Percentiles rank a stretch among this genome's conserved stretches.
These are phyloP conservation scores for Tillus elongatus DNA, from an alignment of 2,888 invertebrate species.

Conservation along the genomic window DNA sequence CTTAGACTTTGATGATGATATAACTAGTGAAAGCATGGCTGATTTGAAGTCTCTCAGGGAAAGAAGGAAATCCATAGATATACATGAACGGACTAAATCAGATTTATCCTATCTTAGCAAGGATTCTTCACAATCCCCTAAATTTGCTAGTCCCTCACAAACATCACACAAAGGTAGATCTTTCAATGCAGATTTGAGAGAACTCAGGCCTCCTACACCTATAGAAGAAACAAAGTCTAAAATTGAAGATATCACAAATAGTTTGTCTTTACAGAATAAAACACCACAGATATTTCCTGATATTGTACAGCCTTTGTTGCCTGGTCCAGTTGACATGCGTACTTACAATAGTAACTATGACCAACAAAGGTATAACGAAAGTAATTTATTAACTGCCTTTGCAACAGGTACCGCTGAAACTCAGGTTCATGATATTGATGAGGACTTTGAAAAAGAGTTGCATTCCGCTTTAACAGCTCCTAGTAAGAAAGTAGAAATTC, in stretches of 20 bases:
- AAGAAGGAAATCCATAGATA: slow-evolving; percentile 63
- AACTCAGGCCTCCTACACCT: slow-evolving; percentile 45
- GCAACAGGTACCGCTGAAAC: slow-evolving; percentile 61
- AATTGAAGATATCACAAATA: slow-evolving; percentile 20
- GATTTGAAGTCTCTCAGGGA: slow-evolving; percentile 72
- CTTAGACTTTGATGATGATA: slow-evolving; percentile 75
- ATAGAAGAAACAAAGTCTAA: slow-evolving; percentile 35
- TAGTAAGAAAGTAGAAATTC: slow-evolving; percentile 44
- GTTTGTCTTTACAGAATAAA: slow-evolving; percentile 26
- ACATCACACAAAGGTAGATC: slow-evolving; percentile 35
- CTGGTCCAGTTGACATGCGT: slow-evolving; percentile 84
- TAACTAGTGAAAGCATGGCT: slow-evolving; percentile 61
- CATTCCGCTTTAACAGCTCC: slow-evolving; percentile 57
- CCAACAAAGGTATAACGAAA: slow-evolving; percentile 50
- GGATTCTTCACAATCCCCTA: slow-evolving; percentile 52
- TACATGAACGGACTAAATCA: slow-evolving; percentile 49
- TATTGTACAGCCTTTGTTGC: slow-evolving; percentile 63
- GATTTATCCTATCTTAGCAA: slow-evolving; percentile 45
- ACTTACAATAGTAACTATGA: slow-evolving; percentile 64
- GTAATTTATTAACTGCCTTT: slow-evolving; percentile 57
- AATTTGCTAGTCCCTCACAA: slow-evolving; percentile 46
- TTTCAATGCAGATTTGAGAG: slow-evolving; percentile 42
- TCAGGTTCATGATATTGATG: slow-evolving; percentile 59
- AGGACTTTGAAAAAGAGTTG: slow-evolving; percentile 69
- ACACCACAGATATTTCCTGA: slow-evolving; percentile 45